Evolutionary conservation across 1,140 invertebrate genomes (phyloP), one percentile per base, ranked within the genome.

Genomic region (Halesus radiatus): DNA sequence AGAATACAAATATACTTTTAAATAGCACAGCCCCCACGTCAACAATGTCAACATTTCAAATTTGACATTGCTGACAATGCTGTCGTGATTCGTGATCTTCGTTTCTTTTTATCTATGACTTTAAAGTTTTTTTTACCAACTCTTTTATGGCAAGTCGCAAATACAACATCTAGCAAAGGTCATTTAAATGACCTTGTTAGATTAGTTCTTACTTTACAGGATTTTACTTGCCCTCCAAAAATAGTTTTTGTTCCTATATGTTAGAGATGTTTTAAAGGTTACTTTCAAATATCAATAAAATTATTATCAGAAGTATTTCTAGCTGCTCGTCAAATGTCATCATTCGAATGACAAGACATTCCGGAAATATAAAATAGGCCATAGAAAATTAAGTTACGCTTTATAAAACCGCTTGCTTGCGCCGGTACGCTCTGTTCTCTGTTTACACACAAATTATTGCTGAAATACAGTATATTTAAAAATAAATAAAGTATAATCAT

Each of bases 11-110:
- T 56, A 54, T 37, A 37, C 32, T 72, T 45, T 37, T 74, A 56
- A 56, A 56, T 56, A 54, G 54, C 52, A n/a, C 72, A 29, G 52
- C 8, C 74, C 74, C 74, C 74, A 76, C 74, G 74, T 76, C 74
- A 58, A 75, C n/a, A n/a, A n/a, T n/a, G n/a, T n/a, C n/a, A n/a
- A n/a, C 73, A 76, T 76, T 76, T 76, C 58, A 76, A 66, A 76
- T 76, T 52, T 76, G 58, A 76, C 75, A 76, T 66, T 76, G 75
- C 52, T 76, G 75, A 76, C 75, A 56, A 62, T 26, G 15, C n/a
- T 20, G n/a, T n/a, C n/a, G n/a, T 15, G 15, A 20, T 2, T 3
- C 26, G 37, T 45, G 37, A 45, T 45, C 37, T 45, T 13, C 8
- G 37, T 45, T 45, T 23, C 10, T 8, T 22, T 60, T 60, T 8